A percentile compares a stretch with the other conserved stretches of the same genome.
Conservation (phyloP, 2,888 invertebrate species). For the Allolobophora icterica region DNA sequence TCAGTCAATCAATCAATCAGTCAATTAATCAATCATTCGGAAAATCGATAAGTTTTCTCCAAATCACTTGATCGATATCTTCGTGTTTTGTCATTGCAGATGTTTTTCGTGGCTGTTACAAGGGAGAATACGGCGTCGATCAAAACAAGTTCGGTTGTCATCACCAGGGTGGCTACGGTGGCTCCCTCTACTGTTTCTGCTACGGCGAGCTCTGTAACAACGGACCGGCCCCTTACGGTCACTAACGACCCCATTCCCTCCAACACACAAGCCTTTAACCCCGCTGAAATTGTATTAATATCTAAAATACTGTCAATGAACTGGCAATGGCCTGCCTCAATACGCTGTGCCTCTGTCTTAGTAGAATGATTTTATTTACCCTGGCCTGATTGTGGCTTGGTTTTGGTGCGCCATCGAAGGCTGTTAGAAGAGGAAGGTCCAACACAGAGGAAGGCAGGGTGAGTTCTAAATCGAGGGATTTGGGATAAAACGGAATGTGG, state of each 20-base stretch:
- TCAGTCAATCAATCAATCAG: too few species aligned
- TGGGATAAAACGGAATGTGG: too few species aligned
- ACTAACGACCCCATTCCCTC: background rate
- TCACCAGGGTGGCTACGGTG: constrained; percentile 38
- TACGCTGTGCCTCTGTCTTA: too few species aligned
- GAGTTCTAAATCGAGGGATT: too few species aligned
- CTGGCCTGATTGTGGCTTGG: too few species aligned
- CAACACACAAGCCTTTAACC: background rate
- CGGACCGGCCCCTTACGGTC: constrained; percentile 32
- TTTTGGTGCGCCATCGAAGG: too few species aligned
- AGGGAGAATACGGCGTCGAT: constrained; percentile 47
- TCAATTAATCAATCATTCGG: background rate
- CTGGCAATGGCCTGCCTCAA: too few species aligned
- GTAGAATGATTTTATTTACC: too few species aligned
- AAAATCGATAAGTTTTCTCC: background rate
- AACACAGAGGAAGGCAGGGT: too few species aligned
- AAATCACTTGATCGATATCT: background rate
- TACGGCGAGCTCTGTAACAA: constrained; percentile 48
- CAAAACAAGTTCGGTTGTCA: constrained; percentile 44
- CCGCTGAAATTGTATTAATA: background rate
- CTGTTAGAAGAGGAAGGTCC: too few species aligned
- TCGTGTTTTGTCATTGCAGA: constrained; percentile 35
- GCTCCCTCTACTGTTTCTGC: constrained; percentile 47
- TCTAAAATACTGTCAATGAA: too few species aligned
- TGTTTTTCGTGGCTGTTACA: constrained; percentile 48